Evolutionary conservation across 2,797 vertebrate species (phyloP).

Genomic region (Sebastes vulpes): DNA sequence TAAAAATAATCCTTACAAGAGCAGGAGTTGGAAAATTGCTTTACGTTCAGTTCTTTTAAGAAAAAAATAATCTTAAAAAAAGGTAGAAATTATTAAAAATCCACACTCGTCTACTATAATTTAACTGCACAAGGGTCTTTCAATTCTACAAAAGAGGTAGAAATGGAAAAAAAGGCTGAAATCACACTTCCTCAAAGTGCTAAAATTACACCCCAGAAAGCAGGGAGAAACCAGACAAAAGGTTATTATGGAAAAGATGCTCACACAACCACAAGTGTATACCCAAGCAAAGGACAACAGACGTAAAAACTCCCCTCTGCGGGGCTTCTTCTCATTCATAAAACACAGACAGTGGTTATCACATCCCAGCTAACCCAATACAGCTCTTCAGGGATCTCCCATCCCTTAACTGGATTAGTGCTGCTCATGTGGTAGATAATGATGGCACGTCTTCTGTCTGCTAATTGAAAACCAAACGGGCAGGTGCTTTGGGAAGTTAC

Average conservation of each 20-base stretch:
- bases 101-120: neutral
- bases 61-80: neutral
- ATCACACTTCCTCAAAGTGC: conserved; percentile 65
- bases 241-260: conserved; percentile 35
- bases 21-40: neutral
- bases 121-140: conserved; percentile 8
- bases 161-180: conserved; percentile 14
- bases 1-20: conserved; percentile 14
- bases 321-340: conserved; percentile 47
- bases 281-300: conserved; percentile 12
- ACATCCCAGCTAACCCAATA: conserved; percentile 12
- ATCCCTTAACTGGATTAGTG: conserved; percentile 41
- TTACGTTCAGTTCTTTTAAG: neutral
- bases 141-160: neutral
- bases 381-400: conserved; percentile 19
- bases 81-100: neutral
- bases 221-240: conserved; percentile 22
- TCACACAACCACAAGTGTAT: conserved; percentile 10
- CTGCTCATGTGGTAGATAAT: conserved; percentile 30
- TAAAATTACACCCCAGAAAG: conserved; percentile 62
- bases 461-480: conserved; percentile 51
- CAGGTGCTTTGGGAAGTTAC: conserved; percentile 39
- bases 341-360: conserved; percentile 31
- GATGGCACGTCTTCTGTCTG: neutral
- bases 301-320: conserved; percentile 7